Conservation (phyloP, 1,140 invertebrate genomes). For the Aphidius ervi region DNA sequence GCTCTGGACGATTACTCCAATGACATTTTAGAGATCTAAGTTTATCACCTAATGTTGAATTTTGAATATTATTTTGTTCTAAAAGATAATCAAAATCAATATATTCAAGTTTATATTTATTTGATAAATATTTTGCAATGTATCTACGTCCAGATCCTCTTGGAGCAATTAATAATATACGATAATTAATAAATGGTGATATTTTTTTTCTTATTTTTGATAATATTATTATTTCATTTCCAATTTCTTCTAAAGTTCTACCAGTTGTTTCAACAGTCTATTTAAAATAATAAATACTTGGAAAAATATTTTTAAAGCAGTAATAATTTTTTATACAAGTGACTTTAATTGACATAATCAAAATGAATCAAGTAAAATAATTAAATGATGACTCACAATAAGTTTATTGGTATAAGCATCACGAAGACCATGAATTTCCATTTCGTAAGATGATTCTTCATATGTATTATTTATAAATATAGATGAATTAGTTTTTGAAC, state of each 20-base stretch:
- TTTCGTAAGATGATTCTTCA: slow-evolving; percentile 2
- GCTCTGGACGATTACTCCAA: slow-evolving; percentile 45
- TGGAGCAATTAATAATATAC: slow-evolving; percentile 40
- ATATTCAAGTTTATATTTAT: slow-evolving; percentile 38
- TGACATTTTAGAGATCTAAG: slow-evolving; percentile 45
- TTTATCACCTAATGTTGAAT: slow-evolving; percentile 50
- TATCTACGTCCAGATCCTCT: slow-evolving; percentile 32
- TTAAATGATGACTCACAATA: slow-evolving; percentile 27
- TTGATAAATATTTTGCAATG: slow-evolving; percentile 34
- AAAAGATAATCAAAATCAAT: slow-evolving; percentile 57
- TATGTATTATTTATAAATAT: neutral
- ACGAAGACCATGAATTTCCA: slow-evolving; percentile 25
- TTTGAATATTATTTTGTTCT: slow-evolving; percentile 48
- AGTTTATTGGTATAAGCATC: slow-evolving; percentile 30
- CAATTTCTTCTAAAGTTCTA: slow-evolving; percentile 34
- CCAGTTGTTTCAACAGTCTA: slow-evolving; percentile 33
- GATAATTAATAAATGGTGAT: slow-evolving; percentile 32
- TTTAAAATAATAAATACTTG: slow-evolving; percentile 2
- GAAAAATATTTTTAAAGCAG: neutral
- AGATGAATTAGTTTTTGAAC: too few relatives aligned
- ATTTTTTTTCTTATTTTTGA: slow-evolving; percentile 29
- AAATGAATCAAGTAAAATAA: neutral
- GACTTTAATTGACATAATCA: too few relatives aligned
- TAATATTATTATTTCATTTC: slow-evolving; percentile 29
- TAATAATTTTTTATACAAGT: neutral